Percentiles rank a stretch among this genome's conserved stretches.
Evolutionary conservation across 2,888 invertebrate genomes (phyloP).

Genomic region (Imbricaverruca yamaguchii): DNA sequence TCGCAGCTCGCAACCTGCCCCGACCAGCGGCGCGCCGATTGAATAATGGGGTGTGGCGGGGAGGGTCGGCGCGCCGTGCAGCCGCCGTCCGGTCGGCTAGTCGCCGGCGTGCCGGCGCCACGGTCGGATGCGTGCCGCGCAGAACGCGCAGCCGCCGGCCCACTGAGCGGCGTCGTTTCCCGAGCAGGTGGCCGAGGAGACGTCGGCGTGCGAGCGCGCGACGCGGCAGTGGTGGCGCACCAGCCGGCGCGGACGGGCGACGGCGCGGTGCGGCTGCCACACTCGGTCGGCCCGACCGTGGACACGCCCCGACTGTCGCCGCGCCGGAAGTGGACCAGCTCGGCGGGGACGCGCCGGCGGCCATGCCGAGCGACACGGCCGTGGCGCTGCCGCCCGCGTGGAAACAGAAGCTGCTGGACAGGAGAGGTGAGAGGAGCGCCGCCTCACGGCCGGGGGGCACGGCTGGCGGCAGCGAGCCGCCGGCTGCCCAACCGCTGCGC

Average conservation of each 20-base stretch:
- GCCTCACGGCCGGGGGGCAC: background rate
- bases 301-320: background rate
- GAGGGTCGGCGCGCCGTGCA: background rate
- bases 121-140: too few species aligned
- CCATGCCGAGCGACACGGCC: background rate
- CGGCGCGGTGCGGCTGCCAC: background rate
- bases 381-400: background rate
- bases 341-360: background rate
- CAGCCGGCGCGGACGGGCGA: background rate
- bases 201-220: background rate
- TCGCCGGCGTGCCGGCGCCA: too few species aligned
- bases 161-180: background rate
- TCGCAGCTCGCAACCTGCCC: too few species aligned
- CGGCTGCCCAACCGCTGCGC: background rate
- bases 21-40: background rate
- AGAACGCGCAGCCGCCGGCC: background rate
- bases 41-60: background rate
- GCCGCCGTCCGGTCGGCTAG: background rate
- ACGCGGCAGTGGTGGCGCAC: background rate
- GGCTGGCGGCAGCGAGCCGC: background rate
- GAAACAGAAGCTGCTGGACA: slow-evolving; percentile 12
- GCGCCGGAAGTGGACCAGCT: background rate
- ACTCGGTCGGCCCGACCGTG: background rate
- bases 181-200: background rate
- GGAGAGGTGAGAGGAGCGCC: background rate